Conservation (phyloP, 1,140 invertebrate genomes). For the Brachionus koreanus region DNA sequence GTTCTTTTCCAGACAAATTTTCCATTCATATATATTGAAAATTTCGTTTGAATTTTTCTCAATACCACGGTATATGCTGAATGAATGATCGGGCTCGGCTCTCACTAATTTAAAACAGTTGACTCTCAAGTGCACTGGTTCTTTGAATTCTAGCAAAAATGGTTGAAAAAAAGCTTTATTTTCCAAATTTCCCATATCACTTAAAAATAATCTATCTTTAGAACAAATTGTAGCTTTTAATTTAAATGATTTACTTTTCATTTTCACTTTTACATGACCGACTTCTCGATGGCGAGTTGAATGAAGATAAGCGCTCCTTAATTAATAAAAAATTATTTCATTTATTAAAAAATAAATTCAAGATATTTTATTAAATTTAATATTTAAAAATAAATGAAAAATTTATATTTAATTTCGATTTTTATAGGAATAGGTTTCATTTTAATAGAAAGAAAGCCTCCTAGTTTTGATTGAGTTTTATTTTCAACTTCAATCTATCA, state of each 20-base stretch:
- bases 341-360: neutral
- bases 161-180: neutral
- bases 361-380: neutral
- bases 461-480: too few species aligned
- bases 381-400: too few species aligned
- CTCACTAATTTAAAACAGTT: conserved; percentile 22
- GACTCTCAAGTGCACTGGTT: neutral
- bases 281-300: neutral
- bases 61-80: conserved; percentile 5
- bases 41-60: conserved; percentile 9
- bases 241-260: neutral
- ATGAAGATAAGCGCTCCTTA: conserved; percentile 20
- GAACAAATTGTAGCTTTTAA: neutral
- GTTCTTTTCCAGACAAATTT: conserved; percentile 66
- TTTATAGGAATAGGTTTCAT: too few species aligned
- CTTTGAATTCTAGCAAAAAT: conserved; percentile 28
- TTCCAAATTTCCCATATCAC: neutral
- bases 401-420: too few species aligned
- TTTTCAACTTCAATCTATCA: too few species aligned
- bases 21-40: conserved; percentile 39
- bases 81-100: neutral
- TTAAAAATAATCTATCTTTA: neutral
- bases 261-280: neutral
- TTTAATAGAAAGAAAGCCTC: too few species aligned
- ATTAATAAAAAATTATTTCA: neutral